These are phyloP conservation scores for Proisotoma minuta DNA, from an alignment of 2,888 invertebrate species.

Conservation along the genomic window DNA sequence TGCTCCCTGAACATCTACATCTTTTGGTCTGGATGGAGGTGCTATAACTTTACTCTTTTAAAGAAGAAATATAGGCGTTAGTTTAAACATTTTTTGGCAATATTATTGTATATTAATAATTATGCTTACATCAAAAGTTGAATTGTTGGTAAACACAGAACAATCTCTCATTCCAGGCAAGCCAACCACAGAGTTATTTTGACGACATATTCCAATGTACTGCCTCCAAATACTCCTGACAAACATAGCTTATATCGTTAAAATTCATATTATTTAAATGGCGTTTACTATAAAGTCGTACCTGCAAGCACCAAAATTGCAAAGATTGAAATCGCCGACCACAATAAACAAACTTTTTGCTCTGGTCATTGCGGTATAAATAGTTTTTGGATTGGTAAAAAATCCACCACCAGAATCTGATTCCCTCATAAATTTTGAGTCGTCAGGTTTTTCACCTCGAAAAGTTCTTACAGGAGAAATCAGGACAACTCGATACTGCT, in stretches of 20 bases:
- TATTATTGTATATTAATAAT: too few relatives aligned
- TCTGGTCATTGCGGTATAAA: slow-evolving; percentile 76
- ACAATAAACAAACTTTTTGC: slow-evolving; percentile 77
- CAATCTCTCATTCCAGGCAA: slow-evolving; percentile 1
- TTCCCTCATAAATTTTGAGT: background rate
- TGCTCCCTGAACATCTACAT: too few relatives aligned
- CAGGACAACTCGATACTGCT: slow-evolving; percentile 76
- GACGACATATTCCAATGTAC: slow-evolving; percentile 18
- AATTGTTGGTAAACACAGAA: background rate
- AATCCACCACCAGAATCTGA: slow-evolving; percentile 64
- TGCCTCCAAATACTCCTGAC: slow-evolving; percentile 70
- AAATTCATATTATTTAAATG: slow-evolving; percentile 11
- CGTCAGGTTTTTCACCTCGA: slow-evolving; percentile 27
- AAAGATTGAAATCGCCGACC: slow-evolving; percentile 76
- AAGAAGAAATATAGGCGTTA: too few relatives aligned
- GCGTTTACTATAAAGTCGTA: slow-evolving; percentile 48
- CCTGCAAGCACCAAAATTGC: slow-evolving; percentile 71
- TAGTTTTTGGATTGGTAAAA: slow-evolving; percentile 70
- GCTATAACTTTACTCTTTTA: too few relatives aligned
- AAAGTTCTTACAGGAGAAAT: slow-evolving; percentile 69
- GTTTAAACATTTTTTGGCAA: too few relatives aligned
- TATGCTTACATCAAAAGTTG: too few relatives aligned
- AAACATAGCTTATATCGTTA: slow-evolving; percentile 21
- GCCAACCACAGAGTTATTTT: slow-evolving; percentile 17
- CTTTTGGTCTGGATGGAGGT: too few relatives aligned